These are phyloP conservation scores for Zaprionus africanus DNA, from an alignment of 1,140 invertebrate species.

Conservation along the genomic window DNA sequence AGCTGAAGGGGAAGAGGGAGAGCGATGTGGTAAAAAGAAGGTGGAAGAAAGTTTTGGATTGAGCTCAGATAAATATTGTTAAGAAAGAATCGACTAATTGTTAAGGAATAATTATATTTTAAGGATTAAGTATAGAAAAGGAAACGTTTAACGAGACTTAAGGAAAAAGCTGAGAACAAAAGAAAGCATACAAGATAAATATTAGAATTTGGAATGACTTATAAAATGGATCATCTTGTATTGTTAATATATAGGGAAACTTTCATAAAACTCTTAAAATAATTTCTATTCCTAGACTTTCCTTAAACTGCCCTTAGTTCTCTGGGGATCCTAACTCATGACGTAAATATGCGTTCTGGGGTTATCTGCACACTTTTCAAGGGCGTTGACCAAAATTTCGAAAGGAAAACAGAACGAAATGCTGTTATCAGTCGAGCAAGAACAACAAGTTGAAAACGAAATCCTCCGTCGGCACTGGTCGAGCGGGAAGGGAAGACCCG, in stretches of 20 bases:
- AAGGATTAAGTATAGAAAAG: too few relatives aligned
- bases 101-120: too few relatives aligned
- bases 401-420: constrained; percentile 22
- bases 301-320: background rate
- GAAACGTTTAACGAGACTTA: too few relatives aligned
- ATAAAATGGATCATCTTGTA: too few relatives aligned
- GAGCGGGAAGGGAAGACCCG: constrained; percentile 10
- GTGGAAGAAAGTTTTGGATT: too few relatives aligned
- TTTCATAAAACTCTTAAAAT: background rate
- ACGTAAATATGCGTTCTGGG: background rate
- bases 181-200: too few relatives aligned
- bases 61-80: too few relatives aligned
- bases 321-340: background rate
- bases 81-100: too few relatives aligned
- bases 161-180: too few relatives aligned
- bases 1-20: constrained; percentile 7
- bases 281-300: background rate
- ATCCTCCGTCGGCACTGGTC: constrained; percentile 55
- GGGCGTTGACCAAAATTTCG: constrained; percentile 68
- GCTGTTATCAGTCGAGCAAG: constrained; percentile 54
- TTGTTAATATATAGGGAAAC: background rate
- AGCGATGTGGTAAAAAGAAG: too few relatives aligned
- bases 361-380: constrained; percentile 47
- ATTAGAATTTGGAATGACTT: too few relatives aligned
- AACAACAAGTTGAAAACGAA: constrained; percentile 36